Conservation (phyloP, 2,888 invertebrate species). For the Epicampocera succincta region DNA sequence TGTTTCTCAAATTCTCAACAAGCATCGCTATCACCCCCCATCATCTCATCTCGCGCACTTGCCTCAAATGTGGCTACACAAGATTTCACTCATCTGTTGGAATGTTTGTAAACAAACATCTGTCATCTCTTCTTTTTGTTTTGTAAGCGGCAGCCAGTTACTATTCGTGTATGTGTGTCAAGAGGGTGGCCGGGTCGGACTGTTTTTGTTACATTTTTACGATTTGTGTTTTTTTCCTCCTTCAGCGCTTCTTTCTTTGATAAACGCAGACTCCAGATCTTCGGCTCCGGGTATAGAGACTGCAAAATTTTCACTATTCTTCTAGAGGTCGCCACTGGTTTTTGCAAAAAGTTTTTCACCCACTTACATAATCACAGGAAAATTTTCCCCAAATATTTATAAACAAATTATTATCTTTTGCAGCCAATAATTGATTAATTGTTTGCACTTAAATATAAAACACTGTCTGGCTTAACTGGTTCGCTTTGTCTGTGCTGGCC, state of each 20-base stretch:
- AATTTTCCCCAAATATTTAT: conserved; percentile 31
- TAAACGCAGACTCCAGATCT: conserved; percentile 79
- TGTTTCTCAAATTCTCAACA: conserved; percentile 41
- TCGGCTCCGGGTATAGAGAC: conserved; percentile 77
- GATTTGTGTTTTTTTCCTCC: conserved; percentile 51
- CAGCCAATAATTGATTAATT: conserved; percentile 35
- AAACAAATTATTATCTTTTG: not conserved
- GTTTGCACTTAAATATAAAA: conserved; percentile 24
- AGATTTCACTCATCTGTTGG: conserved; percentile 47
- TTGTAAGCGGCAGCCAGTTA: not conserved
- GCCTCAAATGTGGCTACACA: conserved; percentile 1
- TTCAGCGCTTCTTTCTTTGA: conserved; percentile 71
- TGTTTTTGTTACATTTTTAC: conserved; percentile 45
- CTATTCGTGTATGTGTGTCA: too few relatives aligned
- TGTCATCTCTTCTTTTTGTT: not conserved
- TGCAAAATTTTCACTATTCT: conserved; percentile 73
- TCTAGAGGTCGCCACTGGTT: conserved; percentile 76
- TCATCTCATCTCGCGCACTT: too few relatives aligned
- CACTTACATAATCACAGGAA: conserved; percentile 75
- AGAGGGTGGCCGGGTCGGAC: conserved; percentile 36
- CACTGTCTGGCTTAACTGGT: conserved; percentile 16
- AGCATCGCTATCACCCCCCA: conserved; percentile 16
- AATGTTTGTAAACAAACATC: conserved; percentile 62
- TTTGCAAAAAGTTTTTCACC: conserved; percentile 74
- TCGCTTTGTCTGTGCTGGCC: conserved; percentile 38